Conservation (phyloP, 2,888 invertebrate genomes). For the Ceramica pisi region DNA sequence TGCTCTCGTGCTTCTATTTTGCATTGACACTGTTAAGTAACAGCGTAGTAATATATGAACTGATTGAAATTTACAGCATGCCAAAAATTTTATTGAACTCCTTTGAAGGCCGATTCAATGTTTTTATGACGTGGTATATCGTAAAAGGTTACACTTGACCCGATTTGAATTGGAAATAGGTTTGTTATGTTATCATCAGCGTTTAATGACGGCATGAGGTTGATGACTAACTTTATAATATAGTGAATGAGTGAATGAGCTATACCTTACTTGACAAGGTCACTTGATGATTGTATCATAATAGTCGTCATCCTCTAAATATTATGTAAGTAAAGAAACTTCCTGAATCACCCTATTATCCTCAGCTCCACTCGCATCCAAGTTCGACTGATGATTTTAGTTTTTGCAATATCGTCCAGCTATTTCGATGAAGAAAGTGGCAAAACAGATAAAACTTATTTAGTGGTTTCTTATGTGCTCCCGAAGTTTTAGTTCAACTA, state of each 20-base stretch:
- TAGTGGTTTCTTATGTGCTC: constrained; percentile 9
- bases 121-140: constrained; percentile 41
- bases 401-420: neutral
- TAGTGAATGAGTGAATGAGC: constrained; percentile 9
- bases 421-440: neutral
- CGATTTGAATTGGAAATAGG: constrained; percentile 56
- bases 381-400: neutral
- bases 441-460: constrained; percentile 4
- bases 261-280: constrained; percentile 2
- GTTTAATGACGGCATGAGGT: constrained; percentile 17
- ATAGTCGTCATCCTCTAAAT: neutral
- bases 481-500: neutral
- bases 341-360: neutral
- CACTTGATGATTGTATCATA: constrained; percentile 1
- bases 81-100: constrained; percentile 73
- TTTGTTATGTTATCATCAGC: constrained; percentile 36
- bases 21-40: constrained; percentile 74
- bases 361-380: neutral
- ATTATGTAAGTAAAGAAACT: neutral
- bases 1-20: constrained; percentile 72
- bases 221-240: constrained; percentile 29
- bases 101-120: constrained; percentile 69
- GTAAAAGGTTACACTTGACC: constrained; percentile 57
- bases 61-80: constrained; percentile 79
- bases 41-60: constrained; percentile 58